Evolutionary conservation across 1,140 invertebrate species (phyloP), one percentile per base, ranked within the genome.

Genomic region (Drosophila funebris): DNA sequence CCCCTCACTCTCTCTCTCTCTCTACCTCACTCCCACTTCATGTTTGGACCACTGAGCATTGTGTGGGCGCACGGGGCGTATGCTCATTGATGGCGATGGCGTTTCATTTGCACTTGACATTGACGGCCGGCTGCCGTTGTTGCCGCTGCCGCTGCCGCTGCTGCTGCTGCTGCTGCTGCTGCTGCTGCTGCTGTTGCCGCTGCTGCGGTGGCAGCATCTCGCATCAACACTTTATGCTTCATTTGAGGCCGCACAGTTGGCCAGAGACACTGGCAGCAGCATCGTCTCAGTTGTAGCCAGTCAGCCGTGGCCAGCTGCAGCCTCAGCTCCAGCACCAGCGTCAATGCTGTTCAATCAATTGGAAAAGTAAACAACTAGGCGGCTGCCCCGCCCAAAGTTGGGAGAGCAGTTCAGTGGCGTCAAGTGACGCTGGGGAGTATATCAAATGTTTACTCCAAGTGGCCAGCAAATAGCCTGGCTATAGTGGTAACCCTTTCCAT

Each of bases 151-250:
- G 64, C 36, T 31, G 27, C 4, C 20, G 33, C 9, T 46, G 56
- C 2, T 33, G 37, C 0, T 18, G 41, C 22, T 52, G 33, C n/a
- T 22, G 36, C n/a, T 20, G 64, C 36, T 31, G 27, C 4, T 29
- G 33, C 9, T 46, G 56, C 2, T 33, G 37, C 0, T 18, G 41
- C 22, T 52, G 33, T 7, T 37, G 57, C 33, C 20, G 13, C 20
- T 27, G 41, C 44, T 73, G 73, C 61, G 53, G 75, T 61, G 64
- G 50, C 72, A 63, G 76, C 64, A 62, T 61, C 79, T 75, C 64
- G 76, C 63, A 66, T 73, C 82, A 75, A 85, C 82, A 85, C 82
- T 85, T 85, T 69, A 68, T 76, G 82, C 74, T 85, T 87, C 82
- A 78, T 82, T 85, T 85, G 78, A 67, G 63, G 56, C 76, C 68